Base-by-base conservation (phyloP, 1,140 invertebrate species). In the Musca vetustissima region DNA sequence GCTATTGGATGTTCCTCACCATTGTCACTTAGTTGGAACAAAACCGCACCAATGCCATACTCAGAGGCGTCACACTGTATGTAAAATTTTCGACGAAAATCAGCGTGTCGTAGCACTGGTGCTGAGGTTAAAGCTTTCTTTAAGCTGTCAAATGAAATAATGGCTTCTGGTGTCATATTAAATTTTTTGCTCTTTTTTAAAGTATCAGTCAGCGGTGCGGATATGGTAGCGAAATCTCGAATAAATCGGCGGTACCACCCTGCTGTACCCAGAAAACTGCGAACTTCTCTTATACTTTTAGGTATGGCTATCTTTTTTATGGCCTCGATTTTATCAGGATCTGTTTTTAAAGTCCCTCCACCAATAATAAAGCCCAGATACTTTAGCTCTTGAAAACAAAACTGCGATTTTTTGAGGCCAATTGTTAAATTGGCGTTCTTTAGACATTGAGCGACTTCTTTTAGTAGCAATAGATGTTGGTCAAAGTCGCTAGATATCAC, bases 51-150 rank as follows among this genome's bases (percentile, higher is more conserved):
- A 15, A 64, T 47, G 4, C 59, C 59, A 36, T 17, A 22, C 9
- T 53, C 52, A 22, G n/a, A 53, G 2, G 52, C 52, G 13, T 53
- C 52, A 22, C 59, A 64, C 17, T 64, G 59, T n/a, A 64, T 19
- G 7, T 17, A 64, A 15, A 64, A 36, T 11, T 15, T 32, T 59
- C 0, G 15, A 32, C 15, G 36, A n/a, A 76, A 84, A 70, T 83
- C 77, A 13, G 79, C 79, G 52, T 73, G 73, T 0, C 67, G 64
- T 8, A 84, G 52, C 1, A 83, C 72, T 1, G 83, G 81, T 9
- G 78, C 74, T 0, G 73, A 69, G 6, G 73, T 73, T 3, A 84
- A 66, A 3, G 66, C 64, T 4, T 73, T 15, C 57, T 79, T 79
- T 1, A 81, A n/a, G 28, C 8, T n/a, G 6, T 25, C 17, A 11